phyloP scores from a whole-genome alignment of 2,113 vertebrate genomes.

The Perognathus longimembris region DNA sequence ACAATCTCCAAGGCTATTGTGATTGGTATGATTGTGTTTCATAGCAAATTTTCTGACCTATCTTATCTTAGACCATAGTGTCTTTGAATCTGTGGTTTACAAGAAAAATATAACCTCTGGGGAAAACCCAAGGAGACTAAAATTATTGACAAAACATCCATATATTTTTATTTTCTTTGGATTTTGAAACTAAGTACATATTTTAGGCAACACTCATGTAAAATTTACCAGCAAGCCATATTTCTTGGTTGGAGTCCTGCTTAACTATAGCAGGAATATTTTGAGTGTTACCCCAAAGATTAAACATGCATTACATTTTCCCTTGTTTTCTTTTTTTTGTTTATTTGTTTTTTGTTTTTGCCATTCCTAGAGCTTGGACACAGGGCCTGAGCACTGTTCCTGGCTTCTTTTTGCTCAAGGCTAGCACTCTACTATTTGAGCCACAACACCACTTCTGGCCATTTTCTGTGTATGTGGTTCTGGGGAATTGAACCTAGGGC shows the following conservation, averaged over 20 bases:
- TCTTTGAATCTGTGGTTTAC: slow-evolving; percentile 10
- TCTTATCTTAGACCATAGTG: background rate
- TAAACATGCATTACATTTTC: slow-evolving; percentile 7
- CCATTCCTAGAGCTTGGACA: no score
- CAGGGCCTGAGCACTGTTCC: no score
- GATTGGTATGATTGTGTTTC: background rate
- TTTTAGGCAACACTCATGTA: background rate
- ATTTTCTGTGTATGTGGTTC: no score
- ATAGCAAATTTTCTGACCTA: background rate
- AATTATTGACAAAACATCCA: background rate
- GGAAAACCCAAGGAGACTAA: background rate
- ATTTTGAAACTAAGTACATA: background rate
- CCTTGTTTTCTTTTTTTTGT: slow-evolving; percentile 33
- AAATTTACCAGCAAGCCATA: background rate
- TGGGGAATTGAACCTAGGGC: no score
- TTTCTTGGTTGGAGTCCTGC: accelerated
- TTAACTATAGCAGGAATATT: background rate
- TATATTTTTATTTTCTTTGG: background rate
- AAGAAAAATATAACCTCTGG: background rate
- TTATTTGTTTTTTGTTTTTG: no score
- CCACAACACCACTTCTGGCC: no score
- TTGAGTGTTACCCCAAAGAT: background rate
- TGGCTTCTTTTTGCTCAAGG: no score
- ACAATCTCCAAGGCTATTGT: background rate
- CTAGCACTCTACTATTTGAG: no score